A percentile compares a stretch with the other conserved stretches of the same genome.
Evolutionary conservation across 2,888 invertebrate species (phyloP).

Genomic region (Globia sparganii): DNA sequence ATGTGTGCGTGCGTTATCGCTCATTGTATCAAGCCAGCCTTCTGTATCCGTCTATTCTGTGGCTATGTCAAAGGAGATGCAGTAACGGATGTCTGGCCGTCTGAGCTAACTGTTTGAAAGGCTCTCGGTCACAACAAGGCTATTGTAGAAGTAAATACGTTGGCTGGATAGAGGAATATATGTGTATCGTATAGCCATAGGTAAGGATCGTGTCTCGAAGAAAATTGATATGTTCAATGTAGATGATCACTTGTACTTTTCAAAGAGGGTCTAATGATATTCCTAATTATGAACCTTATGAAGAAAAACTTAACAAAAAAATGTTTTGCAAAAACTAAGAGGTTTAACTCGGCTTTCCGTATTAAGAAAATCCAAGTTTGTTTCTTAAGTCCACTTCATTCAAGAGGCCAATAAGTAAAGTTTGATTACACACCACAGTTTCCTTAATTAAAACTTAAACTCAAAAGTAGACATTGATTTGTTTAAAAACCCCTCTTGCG

Average conservation of each 20-base stretch:
- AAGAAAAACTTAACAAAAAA: not conserved
- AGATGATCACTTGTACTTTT: not conserved
- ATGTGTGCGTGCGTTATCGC: not conserved
- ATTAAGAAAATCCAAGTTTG: slow-evolving; percentile 16
- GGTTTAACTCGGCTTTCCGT: not conserved
- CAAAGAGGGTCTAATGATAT: not conserved
- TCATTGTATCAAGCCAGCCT: not conserved
- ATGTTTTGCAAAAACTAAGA: not conserved
- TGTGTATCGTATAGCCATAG: not conserved
- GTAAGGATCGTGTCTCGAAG: not conserved
- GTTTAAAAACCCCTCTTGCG: not conserved
- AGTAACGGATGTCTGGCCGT: slow-evolving; percentile 35
- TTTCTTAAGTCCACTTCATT: slow-evolving; percentile 15
- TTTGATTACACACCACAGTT: slow-evolving; percentile 12
- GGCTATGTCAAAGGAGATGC: not conserved
- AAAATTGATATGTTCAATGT: not conserved
- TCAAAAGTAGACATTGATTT: not conserved
- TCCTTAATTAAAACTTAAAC: slow-evolving; percentile 8
- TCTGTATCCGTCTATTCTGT: not conserved
- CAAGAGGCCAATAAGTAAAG: slow-evolving; percentile 32
- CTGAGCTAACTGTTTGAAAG: slow-evolving; percentile 44
- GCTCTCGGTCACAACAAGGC: slow-evolving; percentile 24
- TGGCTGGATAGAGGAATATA: not conserved
- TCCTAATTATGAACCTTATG: not conserved
- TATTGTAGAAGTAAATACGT: slow-evolving; percentile 39